These are phyloP conservation scores for Xestia xanthographa DNA, from an alignment of 2,888 invertebrate genomes.

Conservation along the genomic window DNA sequence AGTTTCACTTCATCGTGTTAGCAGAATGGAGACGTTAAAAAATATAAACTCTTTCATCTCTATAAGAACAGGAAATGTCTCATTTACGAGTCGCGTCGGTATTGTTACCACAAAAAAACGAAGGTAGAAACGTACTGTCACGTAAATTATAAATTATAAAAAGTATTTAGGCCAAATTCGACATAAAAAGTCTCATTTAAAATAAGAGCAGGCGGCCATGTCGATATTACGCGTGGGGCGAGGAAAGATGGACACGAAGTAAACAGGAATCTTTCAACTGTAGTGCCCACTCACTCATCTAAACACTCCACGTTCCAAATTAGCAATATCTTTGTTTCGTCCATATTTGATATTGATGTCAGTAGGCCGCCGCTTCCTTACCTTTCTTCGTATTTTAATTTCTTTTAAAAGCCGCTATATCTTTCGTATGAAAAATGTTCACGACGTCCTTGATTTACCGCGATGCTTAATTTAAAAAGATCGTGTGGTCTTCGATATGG, in stretches of 20 bases:
- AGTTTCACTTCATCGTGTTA: slow-evolving; percentile 29
- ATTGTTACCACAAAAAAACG: slow-evolving; percentile 60
- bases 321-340: slow-evolving; percentile 76
- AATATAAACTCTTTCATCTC: slow-evolving; percentile 80
- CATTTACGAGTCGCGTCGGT: slow-evolving; percentile 75
- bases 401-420: slow-evolving; percentile 59
- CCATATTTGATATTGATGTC: slow-evolving; percentile 72
- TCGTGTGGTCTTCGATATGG: slow-evolving; percentile 63
- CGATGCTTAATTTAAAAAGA: slow-evolving; percentile 68
- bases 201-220: slow-evolving; percentile 38
- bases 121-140: slow-evolving; percentile 48
- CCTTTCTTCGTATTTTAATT: slow-evolving; percentile 65
- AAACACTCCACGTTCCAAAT: slow-evolving; percentile 67
- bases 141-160: too few species aligned
- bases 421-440: slow-evolving; percentile 70
- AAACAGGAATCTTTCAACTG: slow-evolving; percentile 42
- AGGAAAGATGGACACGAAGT: slow-evolving; percentile 35
- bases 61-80: slow-evolving; percentile 78
- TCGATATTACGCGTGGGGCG: slow-evolving; percentile 29
- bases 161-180: slow-evolving; percentile 44
- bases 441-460: slow-evolving; percentile 81
- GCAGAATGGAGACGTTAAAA: slow-evolving; percentile 72
- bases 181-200: slow-evolving; percentile 36
- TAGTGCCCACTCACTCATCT: slow-evolving; percentile 40
- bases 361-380: slow-evolving; percentile 69